Base-by-base conservation (phyloP, 2,113 vertebrate genomes). In the Clarias gariepinus region DNA sequence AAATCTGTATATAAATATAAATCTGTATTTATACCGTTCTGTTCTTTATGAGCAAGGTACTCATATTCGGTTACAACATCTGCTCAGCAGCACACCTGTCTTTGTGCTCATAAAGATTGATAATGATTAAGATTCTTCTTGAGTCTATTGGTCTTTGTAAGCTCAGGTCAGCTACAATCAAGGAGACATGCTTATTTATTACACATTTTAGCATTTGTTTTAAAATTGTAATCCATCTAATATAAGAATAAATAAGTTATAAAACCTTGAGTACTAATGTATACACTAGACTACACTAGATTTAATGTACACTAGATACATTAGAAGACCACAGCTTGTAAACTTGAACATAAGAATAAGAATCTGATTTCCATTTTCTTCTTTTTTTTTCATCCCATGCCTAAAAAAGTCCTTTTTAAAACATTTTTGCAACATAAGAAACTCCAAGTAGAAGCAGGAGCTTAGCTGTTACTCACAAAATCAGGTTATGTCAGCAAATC, bases 391-490 rank as follows among this genome's bases (percentile, higher is more conserved):
- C 11, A 47, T 7, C 4, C 10, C 23, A 33, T 69, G 68, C 47
- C 52, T 55, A n/a, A 63, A 69, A 83, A 15, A 36, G 30, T 71
- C 66, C 41, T 47, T 47, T 47, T 21, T 47, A 13, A 68, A 83
- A 61, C 81, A 71, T 33, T 83, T 83, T 57, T 33, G 19, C 28
- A 36, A 71, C 7, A 19, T 16, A 19, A 58, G 68, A 83, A 33
- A 55, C 28, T 83, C 21, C 82, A 57, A 55, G 63, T 30, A 69
- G 63, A 53, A 83, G 64, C 63, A 83, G 52, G 55, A 79, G 77
- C n/a, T 79, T 79, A 79, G 55, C 77, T 79, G 77, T 79, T 58
- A 79, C 81, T 28, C 61, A 52, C 36, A 82, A 15, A 64, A 36
- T 57, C 52, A 4, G 41, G 64, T 57, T 69, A 83, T 52, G 16